A percentile compares a stretch with the other conserved stretches of the same genome.
Evolutionary conservation across 2,888 invertebrate genomes (phyloP).

Genomic region (Scrobipalpa costella): DNA sequence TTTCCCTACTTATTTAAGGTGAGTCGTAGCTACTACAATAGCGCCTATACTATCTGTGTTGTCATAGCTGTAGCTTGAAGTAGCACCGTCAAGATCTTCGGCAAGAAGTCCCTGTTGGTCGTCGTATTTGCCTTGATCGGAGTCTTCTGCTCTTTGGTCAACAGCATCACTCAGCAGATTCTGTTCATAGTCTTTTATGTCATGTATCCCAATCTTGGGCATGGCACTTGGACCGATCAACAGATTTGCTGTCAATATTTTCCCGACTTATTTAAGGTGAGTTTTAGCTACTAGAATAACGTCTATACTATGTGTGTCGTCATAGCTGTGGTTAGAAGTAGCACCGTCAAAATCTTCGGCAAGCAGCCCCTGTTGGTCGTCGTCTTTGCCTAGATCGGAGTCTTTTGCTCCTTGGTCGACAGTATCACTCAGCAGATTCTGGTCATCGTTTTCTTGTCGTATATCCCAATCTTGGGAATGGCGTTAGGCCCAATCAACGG

Average conservation of each 20-base stretch:
- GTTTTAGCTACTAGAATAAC: too few relatives aligned
- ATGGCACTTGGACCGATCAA: constrained; percentile 70
- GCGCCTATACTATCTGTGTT: too few relatives aligned
- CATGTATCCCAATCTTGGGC: constrained; percentile 60
- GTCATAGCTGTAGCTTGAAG: too few relatives aligned
- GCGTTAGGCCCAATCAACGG: constrained; percentile 72
- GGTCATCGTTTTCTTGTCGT: constrained; percentile 64
- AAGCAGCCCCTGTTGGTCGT: constrained; percentile 63
- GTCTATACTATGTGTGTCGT: constrained; percentile 55
- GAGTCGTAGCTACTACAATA: too few relatives aligned
- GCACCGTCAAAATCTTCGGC: constrained; percentile 58
- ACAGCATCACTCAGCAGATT: too few relatives aligned
- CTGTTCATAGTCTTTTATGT: too few relatives aligned
- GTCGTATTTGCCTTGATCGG: too few relatives aligned
- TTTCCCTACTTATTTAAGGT: constrained; percentile 75
- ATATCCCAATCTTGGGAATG: constrained; percentile 60
- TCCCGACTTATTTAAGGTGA: constrained; percentile 73
- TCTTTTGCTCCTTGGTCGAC: constrained; percentile 60
- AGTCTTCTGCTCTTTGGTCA: too few relatives aligned
- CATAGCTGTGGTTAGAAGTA: constrained; percentile 58
- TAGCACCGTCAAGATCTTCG: too few relatives aligned
- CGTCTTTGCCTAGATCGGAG: constrained; percentile 56
- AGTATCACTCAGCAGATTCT: constrained; percentile 61
- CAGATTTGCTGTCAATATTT: constrained; percentile 70
- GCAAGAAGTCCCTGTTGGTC: too few relatives aligned